These are phyloP conservation scores for Chloroceryle amazona DNA, from an alignment of 2,797 vertebrate species.

Conservation along the genomic window DNA sequence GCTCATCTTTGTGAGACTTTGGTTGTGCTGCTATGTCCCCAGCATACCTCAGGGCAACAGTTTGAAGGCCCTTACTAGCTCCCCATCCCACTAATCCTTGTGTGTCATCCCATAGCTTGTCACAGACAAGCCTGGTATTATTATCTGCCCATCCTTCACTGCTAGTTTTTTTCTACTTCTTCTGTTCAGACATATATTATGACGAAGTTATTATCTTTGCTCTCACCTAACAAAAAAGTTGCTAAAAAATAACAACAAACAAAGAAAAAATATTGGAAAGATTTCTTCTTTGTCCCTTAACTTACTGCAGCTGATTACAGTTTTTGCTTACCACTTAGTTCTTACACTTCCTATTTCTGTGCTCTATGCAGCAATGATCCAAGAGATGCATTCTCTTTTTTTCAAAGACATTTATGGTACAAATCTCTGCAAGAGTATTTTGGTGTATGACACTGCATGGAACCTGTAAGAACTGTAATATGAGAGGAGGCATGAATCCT, in stretches of 20 bases:
- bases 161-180: background rate
- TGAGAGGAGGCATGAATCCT: background rate
- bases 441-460: constrained; percentile 5
- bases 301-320: background rate
- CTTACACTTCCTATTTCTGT: constrained; percentile 3
- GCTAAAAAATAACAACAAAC: background rate
- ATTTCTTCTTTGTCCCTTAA: background rate
- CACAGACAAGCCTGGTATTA: no score
- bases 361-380: background rate
- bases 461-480: background rate
- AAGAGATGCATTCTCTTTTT: constrained; percentile 23
- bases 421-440: constrained; percentile 19
- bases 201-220: background rate
- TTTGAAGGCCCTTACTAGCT: no score
- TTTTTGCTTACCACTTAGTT: background rate
- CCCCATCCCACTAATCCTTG: no score
- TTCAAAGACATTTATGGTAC: constrained; percentile 56
- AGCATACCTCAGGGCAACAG: no score
- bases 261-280: background rate
- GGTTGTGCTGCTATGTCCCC: no score
- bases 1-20: no score
- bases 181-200: background rate
- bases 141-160: no score
- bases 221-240: background rate
- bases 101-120: no score